phyloP scores from a whole-genome alignment of 2,888 invertebrate genomes.

The Amiota minor region DNA sequence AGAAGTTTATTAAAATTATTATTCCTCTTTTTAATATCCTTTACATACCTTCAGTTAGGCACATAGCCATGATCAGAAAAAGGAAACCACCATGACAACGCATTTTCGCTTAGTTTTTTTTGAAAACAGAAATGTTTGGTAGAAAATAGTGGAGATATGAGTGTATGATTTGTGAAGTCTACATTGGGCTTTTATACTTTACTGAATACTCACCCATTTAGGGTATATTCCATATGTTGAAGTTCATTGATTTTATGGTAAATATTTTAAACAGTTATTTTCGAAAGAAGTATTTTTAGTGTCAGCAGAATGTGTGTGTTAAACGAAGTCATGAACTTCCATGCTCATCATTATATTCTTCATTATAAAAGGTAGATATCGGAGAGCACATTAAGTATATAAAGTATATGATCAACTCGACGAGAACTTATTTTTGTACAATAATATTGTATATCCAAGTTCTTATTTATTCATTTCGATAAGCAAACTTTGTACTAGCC shows the following conservation, averaged over 20 bases:
- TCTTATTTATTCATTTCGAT: too few species aligned
- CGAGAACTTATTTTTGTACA: too few species aligned
- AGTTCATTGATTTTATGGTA: not conserved
- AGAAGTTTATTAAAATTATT: not conserved
- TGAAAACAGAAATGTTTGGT: not conserved
- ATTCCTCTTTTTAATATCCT: not conserved
- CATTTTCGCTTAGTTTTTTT: not conserved
- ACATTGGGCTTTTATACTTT: not conserved
- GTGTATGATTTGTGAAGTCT: not conserved
- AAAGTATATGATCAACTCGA: too few species aligned
- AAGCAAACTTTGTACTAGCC: too few species aligned
- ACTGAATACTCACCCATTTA: too few species aligned
- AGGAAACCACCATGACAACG: not conserved
- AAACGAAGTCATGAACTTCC: not conserved
- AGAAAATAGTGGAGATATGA: not conserved
- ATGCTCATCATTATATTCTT: too few species aligned
- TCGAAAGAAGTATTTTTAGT: not conserved
- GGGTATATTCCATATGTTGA: conserved; percentile 4
- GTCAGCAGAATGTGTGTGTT: too few species aligned
- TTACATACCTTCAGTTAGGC: not conserved
- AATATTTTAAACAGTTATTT: not conserved
- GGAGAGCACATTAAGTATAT: too few species aligned
- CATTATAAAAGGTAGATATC: too few species aligned
- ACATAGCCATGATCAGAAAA: not conserved
- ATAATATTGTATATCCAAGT: too few species aligned